Evolutionary conservation across 35 echinoderm and acorn worm species (phyloP), one percentile per base, ranked within the genome.

Genomic region (Anneissia japonica): DNA sequence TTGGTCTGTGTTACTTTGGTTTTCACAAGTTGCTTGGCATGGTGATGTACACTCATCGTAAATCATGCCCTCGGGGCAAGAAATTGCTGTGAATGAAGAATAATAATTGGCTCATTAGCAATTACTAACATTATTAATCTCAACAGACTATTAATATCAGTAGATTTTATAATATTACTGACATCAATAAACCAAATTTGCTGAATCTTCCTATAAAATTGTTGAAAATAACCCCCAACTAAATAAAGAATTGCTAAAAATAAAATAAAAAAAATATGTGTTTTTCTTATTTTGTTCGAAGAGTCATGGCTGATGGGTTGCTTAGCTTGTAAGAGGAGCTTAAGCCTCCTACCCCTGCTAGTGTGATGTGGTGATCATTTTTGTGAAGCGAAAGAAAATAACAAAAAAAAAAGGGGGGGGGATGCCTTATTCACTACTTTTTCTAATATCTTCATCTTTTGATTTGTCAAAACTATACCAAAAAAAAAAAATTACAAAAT

Each of bases 1-100:
- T 39, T 82, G 41, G 36, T 34, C 19, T n/a, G 39, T 78, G 21
- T 84, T 64, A 74, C 74, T 86, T n/a, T 84, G 79, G 40, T 94
- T 92, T 64, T 90, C 82, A 77, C 96, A 99, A 0, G 96, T 99
- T 38, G 87, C 73, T 84, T 90, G 82, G 80, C 96, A 99, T 0
- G 96, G 46, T 56, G 96, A 84, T 7, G 92, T 64, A 72, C 96
- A 99, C 32, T 99, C 96, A 31, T 81, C 83, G 84, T 99, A 99
- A 23, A 90, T 37, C 0, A 92, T 92, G 16, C 92, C 92, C 1
- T 89, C 74, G 4, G 96, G 96, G 85, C 96, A 99, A 0, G 92
- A 94, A 72, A 99, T 82, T 55, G 95, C 95, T 99, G 39, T 0
- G 37, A 79, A 46, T 38, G 85, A 77, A 81, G 37, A 81, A 33